Conservation (phyloP, 1,140 invertebrate species). For the Ips nitidus region DNA sequence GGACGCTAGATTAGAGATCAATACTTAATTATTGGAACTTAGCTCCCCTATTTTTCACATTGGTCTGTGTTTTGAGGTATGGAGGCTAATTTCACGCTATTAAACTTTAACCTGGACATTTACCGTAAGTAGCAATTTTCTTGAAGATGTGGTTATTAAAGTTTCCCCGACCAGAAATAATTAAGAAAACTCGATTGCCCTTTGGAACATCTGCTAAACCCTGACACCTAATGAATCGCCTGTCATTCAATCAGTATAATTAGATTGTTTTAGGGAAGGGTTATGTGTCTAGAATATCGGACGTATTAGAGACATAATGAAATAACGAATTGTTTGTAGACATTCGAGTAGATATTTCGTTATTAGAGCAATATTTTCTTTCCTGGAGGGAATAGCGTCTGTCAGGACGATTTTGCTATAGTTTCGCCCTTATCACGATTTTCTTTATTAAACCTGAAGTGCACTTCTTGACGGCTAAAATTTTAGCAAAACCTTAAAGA, state of each 20-base stretch:
- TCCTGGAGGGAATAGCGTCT: conserved; percentile 20
- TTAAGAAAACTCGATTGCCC: conserved; percentile 13
- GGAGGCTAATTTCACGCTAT: background rate
- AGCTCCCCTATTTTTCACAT: conserved; percentile 32
- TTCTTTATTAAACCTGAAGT: too few species aligned
- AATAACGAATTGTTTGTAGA: conserved; percentile 48
- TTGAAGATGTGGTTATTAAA: too few species aligned
- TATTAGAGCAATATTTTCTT: conserved; percentile 35
- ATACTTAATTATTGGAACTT: conserved; percentile 45
- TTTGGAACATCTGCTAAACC: conserved; percentile 41
- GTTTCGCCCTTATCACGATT: conserved; percentile 4
- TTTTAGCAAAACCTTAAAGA: background rate
- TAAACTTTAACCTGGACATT: conserved; percentile 4
- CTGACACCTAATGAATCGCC: conserved; percentile 53
- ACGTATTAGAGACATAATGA: conserved; percentile 48
- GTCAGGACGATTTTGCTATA: conserved; percentile 25
- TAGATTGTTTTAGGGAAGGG: conserved; percentile 52
- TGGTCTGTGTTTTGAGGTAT: conserved; percentile 1
- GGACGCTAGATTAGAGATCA: conserved; percentile 43
- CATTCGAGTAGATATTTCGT: conserved; percentile 36
- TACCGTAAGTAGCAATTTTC: conserved; percentile 17
- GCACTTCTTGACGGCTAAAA: background rate
- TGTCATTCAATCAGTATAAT: conserved; percentile 55
- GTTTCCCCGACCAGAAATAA: background rate
- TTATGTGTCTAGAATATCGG: conserved; percentile 52